These are phyloP conservation scores for Crossaster papposus DNA, from an alignment of 53 echinoderm and acorn worm species.

Conservation along the genomic window DNA sequence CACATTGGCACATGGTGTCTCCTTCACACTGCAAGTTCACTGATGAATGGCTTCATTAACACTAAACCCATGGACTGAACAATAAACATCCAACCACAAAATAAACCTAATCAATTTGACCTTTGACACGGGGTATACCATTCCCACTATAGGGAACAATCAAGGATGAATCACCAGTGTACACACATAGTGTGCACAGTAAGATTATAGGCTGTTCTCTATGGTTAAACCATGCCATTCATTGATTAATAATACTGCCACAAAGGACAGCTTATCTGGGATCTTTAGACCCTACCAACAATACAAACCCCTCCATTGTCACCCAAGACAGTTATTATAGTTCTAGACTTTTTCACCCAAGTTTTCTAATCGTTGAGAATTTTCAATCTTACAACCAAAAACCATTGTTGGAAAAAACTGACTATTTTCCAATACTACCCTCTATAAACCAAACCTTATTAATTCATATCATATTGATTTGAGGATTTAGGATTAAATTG, in stretches of 20 bases:
- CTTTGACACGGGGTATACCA: slow-evolving; percentile 56
- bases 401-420: too few species aligned
- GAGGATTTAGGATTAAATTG: too few species aligned
- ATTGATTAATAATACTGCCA: slow-evolving; percentile 10
- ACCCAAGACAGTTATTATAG: neutral
- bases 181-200: neutral
- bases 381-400: neutral
- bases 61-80: slow-evolving; percentile 42
- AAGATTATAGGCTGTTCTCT: slow-evolving; percentile 21
- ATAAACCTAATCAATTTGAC: slow-evolving; percentile 30
- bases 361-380: neutral
- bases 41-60: slow-evolving; percentile 7
- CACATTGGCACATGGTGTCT: neutral
- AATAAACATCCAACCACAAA: neutral
- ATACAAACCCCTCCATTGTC: slow-evolving; percentile 9
- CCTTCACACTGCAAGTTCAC: neutral
- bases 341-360: neutral
- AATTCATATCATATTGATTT: too few species aligned
- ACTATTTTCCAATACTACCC: too few species aligned
- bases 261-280: slow-evolving; percentile 17
- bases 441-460: too few species aligned
- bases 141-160: slow-evolving; percentile 8
- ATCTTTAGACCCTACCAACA: neutral
- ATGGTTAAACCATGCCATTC: neutral
- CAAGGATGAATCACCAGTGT: neutral